Conservation (phyloP, 1,140 invertebrate genomes). For the Brachionus manjavacas region DNA sequence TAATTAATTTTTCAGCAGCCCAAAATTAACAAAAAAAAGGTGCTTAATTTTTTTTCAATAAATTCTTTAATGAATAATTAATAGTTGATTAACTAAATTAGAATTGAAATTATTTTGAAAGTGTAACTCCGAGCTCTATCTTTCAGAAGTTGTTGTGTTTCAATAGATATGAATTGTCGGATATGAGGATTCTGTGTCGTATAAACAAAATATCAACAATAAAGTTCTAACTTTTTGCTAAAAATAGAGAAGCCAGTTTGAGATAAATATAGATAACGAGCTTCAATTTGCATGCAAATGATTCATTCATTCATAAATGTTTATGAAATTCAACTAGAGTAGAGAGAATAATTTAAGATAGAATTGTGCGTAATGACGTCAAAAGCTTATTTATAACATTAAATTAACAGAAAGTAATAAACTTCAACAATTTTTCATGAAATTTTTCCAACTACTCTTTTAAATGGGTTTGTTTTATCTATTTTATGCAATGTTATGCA, state of each 20-base stretch:
- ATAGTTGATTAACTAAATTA: no score
- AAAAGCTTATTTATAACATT: conserved; percentile 15
- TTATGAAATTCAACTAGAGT: background rate
- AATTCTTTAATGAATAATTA: background rate
- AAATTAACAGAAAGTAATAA: conserved; percentile 21
- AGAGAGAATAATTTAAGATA: background rate
- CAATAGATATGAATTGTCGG: background rate
- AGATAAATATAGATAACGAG: conserved; percentile 28
- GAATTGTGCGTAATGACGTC: conserved; percentile 11
- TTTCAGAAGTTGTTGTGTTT: background rate
- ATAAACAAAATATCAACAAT: background rate
- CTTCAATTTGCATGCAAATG: conserved; percentile 13
- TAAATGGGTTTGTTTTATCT: background rate
- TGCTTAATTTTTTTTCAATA: background rate
- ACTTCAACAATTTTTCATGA: conserved; percentile 15
- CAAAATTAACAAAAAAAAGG: no score
- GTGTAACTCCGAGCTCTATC: background rate
- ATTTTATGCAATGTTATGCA: conserved; percentile 6
- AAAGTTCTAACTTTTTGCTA: background rate
- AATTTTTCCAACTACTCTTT: background rate
- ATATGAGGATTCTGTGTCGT: background rate
- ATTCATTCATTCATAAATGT: background rate
- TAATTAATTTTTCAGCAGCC: background rate
- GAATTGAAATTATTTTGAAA: no score
- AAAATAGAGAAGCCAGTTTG: background rate